Evolutionary conservation across 2,113 vertebrate genomes (phyloP).

Genomic region (Aegithalos caudatus): DNA sequence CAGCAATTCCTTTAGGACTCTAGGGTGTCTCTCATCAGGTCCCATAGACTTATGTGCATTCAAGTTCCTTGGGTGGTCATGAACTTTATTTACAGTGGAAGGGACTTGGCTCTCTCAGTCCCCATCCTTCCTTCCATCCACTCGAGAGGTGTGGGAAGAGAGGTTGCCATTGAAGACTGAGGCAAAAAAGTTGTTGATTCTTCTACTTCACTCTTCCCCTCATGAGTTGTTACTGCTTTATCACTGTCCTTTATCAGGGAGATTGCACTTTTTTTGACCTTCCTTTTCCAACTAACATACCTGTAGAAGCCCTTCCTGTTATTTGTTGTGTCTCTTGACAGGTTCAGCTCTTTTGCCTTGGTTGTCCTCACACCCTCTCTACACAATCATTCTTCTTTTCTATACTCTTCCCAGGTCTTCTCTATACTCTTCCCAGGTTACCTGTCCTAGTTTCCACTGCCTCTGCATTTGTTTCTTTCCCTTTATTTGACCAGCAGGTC

Average conservation of each 20-base stretch:
- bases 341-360: background rate
- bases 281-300: accelerated
- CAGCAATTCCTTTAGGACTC: background rate
- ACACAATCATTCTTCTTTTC: background rate
- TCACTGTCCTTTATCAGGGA: too few species aligned
- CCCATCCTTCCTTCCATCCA: background rate
- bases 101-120: background rate
- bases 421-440: background rate
- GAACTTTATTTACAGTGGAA: background rate
- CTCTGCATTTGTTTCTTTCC: background rate
- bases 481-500: background rate
- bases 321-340: background rate
- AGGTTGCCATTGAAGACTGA: background rate
- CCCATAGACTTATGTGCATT: background rate
- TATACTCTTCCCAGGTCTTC: background rate
- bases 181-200: background rate
- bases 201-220: background rate
- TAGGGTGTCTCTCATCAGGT: background rate
- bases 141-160: accelerated
- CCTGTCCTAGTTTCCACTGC: background rate
- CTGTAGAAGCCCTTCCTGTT: background rate
- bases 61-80: background rate
- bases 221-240: background rate
- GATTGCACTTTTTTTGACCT: background rate
- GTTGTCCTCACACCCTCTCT: background rate